Evolutionary conservation across 2,888 invertebrate species (phyloP).

Genomic region (Platycheirus albimanus): DNA sequence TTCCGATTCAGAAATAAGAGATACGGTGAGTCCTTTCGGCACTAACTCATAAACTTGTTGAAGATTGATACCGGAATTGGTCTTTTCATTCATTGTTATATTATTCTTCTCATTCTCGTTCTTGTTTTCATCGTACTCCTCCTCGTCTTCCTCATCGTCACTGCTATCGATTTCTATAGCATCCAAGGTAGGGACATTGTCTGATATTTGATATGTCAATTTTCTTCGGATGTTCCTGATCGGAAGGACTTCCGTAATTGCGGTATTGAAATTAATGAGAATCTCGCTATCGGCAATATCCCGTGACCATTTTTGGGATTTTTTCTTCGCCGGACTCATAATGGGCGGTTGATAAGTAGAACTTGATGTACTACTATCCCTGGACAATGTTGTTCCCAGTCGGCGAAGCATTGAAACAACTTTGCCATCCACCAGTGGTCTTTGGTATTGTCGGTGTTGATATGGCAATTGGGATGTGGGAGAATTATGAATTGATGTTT

Average conservation of each 20-base stretch:
- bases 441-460: conserved; percentile 64
- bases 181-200: conserved; percentile 8
- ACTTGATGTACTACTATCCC: conserved; percentile 73
- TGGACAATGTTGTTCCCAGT: conserved; percentile 80
- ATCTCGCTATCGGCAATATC: conserved; percentile 80
- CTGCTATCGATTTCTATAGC: conserved; percentile 75
- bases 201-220: conserved; percentile 75
- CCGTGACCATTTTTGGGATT: conserved; percentile 78
- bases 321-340: conserved; percentile 80
- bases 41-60: conserved; percentile 69
- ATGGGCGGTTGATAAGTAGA: conserved; percentile 75
- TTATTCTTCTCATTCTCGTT: conserved; percentile 4
- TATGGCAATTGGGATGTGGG: conserved; percentile 34
- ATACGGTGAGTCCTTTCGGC: conserved; percentile 78
- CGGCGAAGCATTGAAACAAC: conserved; percentile 81
- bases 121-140: no score
- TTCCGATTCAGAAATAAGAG: conserved; percentile 65
- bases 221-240: conserved; percentile 71
- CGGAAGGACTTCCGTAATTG: conserved; percentile 82
- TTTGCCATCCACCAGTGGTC: conserved; percentile 80
- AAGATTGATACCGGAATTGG: conserved; percentile 66
- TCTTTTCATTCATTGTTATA: conserved; percentile 27
- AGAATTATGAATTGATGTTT: neutral
- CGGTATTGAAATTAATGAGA: conserved; percentile 81
- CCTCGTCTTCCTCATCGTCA: conserved; percentile 45